Conservation (phyloP, 2,888 invertebrate genomes). For the Drosophila lutescens region DNA sequence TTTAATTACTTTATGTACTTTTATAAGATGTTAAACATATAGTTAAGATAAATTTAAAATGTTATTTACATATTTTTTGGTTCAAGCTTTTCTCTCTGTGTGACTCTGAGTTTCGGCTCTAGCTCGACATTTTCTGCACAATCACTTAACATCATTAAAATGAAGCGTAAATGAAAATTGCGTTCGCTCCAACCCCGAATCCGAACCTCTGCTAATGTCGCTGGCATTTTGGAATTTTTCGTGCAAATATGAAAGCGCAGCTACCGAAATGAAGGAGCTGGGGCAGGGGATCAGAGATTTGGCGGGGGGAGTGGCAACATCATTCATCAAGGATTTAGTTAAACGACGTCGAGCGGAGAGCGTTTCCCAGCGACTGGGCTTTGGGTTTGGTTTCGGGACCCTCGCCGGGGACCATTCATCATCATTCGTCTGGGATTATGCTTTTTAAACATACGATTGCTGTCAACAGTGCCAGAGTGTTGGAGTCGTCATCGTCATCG, state of each 20-base stretch:
- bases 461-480: constrained; percentile 76
- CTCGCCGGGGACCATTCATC: constrained; percentile 71
- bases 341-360: constrained; percentile 69
- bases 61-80: no score
- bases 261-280: constrained; percentile 8
- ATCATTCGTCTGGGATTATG: constrained; percentile 82
- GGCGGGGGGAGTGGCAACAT: constrained; percentile 54
- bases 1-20: no score
- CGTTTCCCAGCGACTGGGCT: constrained; percentile 29
- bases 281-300: constrained; percentile 16
- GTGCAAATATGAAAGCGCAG: constrained; percentile 71
- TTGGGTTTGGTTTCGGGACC: constrained; percentile 11
- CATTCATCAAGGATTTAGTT: constrained; percentile 80
- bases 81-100: constrained; percentile 2
- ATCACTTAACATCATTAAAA: constrained; percentile 80
- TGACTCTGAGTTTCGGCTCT: neutral
- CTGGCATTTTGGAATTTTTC: constrained; percentile 63
- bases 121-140: constrained; percentile 70
- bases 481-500: constrained; percentile 47
- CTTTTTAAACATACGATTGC: constrained; percentile 82
- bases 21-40: no score
- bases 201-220: constrained; percentile 59
- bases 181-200: constrained; percentile 35
- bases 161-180: constrained; percentile 79
- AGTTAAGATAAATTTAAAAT: no score